Base-by-base conservation (phyloP, 2,113 vertebrate species). In the Macaca mulatta region DNA sequence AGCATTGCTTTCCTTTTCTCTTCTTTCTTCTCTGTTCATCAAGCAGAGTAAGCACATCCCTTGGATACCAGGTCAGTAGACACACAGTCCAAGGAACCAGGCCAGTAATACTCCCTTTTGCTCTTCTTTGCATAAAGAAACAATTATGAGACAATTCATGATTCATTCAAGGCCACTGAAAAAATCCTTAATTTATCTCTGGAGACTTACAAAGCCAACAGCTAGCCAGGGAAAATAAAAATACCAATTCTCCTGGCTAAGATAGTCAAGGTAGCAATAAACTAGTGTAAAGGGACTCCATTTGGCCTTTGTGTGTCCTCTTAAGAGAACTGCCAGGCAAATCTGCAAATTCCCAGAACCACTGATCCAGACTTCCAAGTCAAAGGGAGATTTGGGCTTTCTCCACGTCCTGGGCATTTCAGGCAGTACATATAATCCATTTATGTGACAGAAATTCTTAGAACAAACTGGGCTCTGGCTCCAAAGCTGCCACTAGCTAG, bases 391-490 rank as follows among this genome's bases (percentile, higher is more conserved):
- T 40, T 32, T 84, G 84, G 20, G 35, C 16, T 92, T 48, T 35
- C 69, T 81, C 18, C 8, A 14, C 4, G 3, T 43, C 22, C 38
- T n/a, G 14, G 11, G 3, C 9, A 38, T 92, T 77, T 22, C 11
- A 90, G 61, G 40, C 30, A 69, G 40, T 45, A 6, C 14, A 59
- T 17, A 55, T 45, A 52, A 87, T 80, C 35, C 89, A 92, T 85
- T 95, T 78, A 81, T 30, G 5, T 90, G 94, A 96, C 50, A 95
- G 32, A 25, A 25, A 72, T 84, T 95, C 52, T 93, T 27, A 85
- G 52, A 52, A 96, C 85, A 64, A 50, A 27, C 40, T 87, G 48
- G 20, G 43, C 57, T 89, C 13, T 88, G 70, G 17, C 18, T 93
- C 48, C 61, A 70, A 93, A 89, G 67, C 48, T 89, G 38, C 70